These are phyloP conservation scores for Vannuccia rotundouncinata DNA, from an alignment of 2,888 invertebrate genomes.

Conservation along the genomic window DNA sequence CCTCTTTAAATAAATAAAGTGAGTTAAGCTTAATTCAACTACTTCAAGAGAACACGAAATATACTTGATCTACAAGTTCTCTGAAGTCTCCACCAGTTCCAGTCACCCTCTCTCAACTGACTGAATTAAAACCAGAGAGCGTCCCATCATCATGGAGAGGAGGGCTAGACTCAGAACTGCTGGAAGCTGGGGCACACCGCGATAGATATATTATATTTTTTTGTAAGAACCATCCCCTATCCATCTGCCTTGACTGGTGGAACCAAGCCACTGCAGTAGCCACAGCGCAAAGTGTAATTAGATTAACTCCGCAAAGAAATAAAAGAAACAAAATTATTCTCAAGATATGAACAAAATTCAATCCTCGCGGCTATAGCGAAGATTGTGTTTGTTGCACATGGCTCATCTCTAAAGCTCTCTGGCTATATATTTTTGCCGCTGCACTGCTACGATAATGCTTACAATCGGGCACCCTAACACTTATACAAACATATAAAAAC, in stretches of 20 bases:
- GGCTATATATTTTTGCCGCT: too few species aligned
- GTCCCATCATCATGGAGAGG: too few species aligned
- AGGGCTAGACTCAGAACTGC: too few species aligned
- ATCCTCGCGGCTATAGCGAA: conserved; percentile 1
- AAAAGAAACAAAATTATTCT: conserved; percentile 21
- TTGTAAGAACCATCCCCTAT: too few species aligned
- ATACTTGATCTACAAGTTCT: neutral
- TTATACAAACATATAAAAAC: neutral
- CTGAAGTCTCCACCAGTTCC: too few species aligned
- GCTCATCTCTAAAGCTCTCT: neutral
- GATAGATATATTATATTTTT: too few species aligned
- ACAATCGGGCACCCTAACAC: neutral
- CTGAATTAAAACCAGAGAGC: too few species aligned
- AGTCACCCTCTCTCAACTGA: too few species aligned
- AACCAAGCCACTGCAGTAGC: neutral
- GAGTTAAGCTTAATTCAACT: neutral
- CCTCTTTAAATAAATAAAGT: neutral
- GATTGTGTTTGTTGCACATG: neutral
- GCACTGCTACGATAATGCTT: neutral
- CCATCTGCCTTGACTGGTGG: too few species aligned
- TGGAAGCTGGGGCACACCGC: too few species aligned
- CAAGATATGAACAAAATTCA: conserved; percentile 23
- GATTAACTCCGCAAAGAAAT: conserved; percentile 21
- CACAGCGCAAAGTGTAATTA: conserved; percentile 3
- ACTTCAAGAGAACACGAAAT: neutral